A percentile compares a stretch with the other conserved stretches of the same genome.
phyloP scores from a whole-genome alignment of 2,888 invertebrate genomes.

The Dasysyrphus tricinctus region DNA sequence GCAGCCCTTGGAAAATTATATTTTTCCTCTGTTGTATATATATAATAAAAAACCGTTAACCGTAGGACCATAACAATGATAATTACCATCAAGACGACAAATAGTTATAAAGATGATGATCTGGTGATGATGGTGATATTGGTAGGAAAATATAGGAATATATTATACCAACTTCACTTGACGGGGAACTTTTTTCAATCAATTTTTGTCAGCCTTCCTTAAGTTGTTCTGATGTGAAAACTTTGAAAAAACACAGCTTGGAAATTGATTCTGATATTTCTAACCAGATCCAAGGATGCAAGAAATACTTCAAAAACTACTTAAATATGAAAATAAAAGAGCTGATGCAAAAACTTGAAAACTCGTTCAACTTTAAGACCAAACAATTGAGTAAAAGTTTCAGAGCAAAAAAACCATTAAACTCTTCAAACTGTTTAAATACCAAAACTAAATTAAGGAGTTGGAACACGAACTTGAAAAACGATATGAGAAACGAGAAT shows the following conservation, averaged over 20 bases:
- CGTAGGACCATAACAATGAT: slow-evolving; percentile 70
- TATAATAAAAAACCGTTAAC: slow-evolving; percentile 45
- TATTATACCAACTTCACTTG: neutral
- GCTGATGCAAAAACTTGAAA: neutral
- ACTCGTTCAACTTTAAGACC: neutral
- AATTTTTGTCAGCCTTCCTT: neutral
- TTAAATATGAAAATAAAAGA: neutral
- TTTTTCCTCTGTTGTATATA: slow-evolving; percentile 41
- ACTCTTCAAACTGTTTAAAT: neutral
- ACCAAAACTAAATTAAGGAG: neutral
- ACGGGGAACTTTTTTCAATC: neutral
- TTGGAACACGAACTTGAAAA: neutral
- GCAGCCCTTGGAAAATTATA: slow-evolving; percentile 64
- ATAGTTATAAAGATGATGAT: slow-evolving; percentile 8
- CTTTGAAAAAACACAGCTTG: too few relatives aligned
- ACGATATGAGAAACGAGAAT: neutral
- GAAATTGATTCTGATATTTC: too few relatives aligned
- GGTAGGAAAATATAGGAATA: neutral
- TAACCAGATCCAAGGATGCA: too few relatives aligned
- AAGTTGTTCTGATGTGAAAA: too few relatives aligned
- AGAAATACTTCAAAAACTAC: too few relatives aligned
- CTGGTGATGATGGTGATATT: slow-evolving; percentile 9
- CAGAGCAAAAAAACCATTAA: neutral
- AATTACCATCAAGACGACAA: slow-evolving; percentile 46
- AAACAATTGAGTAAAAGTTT: neutral